Conservation (phyloP, 2,113 vertebrate genomes). For the Toxotes chatareus region DNA sequence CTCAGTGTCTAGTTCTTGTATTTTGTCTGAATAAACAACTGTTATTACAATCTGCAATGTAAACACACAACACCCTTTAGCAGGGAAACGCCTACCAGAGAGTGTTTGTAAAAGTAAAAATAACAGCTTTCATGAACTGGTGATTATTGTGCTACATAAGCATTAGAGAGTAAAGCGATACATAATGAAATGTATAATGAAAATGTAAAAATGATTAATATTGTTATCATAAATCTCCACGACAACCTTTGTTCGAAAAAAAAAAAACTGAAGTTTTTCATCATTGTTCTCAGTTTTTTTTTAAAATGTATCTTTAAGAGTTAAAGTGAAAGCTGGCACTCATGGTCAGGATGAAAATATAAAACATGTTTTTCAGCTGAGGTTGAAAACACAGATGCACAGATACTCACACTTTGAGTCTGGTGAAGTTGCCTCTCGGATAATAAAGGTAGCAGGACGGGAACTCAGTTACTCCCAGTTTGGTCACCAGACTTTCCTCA, state of each 20-base stretch:
- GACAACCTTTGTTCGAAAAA: background rate
- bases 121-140: background rate
- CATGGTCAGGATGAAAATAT: no score
- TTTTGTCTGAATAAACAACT: background rate
- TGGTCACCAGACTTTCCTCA: constrained; percentile 82
- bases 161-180: background rate
- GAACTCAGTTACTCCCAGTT: constrained; percentile 86
- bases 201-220: background rate
- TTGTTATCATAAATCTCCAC: background rate
- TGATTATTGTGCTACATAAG: background rate
- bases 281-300: no score
- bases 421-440: constrained; percentile 82
- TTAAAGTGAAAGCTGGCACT: no score
- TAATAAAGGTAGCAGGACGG: constrained; percentile 90
- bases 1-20: background rate
- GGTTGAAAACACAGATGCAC: background rate
- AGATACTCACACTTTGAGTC: constrained; percentile 88
- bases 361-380: background rate
- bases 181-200: background rate
- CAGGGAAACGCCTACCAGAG: background rate
- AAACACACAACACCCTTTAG: background rate
- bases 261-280: background rate
- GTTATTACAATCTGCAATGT: background rate
- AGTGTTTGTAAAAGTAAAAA: background rate
- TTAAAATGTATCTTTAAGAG: no score